Evolutionary conservation across 2,888 invertebrate genomes (phyloP).

Genomic region (Latheticus oryzae): DNA sequence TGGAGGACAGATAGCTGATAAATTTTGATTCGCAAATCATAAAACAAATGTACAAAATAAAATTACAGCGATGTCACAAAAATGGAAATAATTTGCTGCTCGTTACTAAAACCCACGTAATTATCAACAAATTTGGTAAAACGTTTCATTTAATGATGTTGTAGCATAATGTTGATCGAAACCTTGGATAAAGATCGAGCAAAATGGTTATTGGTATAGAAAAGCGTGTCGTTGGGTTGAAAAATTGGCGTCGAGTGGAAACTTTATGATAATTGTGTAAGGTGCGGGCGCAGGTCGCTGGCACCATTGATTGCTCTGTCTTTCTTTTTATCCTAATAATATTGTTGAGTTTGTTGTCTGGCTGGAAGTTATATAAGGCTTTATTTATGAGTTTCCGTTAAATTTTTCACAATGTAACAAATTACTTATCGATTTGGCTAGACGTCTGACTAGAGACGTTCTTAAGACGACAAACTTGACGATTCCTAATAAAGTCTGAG

Average conservation of each 20-base stretch:
- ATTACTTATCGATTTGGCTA: no score
- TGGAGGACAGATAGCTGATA: no score
- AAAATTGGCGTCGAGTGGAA: no score
- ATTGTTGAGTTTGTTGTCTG: no score
- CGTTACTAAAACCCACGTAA: slow-evolving; percentile 9
- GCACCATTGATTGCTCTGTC: not conserved
- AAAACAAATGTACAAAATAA: no score
- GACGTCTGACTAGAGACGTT: no score
- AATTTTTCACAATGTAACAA: no score
- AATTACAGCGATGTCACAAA: slow-evolving; percentile 1
- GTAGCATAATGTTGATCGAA: slow-evolving; percentile 10
- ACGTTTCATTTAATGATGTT: slow-evolving; percentile 12
- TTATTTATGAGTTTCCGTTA: no score
- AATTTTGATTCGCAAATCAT: not conserved
- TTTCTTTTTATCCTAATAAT: no score
- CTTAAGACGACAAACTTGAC: no score
- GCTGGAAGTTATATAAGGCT: no score
- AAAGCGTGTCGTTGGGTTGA: slow-evolving; percentile 10
- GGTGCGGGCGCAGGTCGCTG: slow-evolving; percentile 5
- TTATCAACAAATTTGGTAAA: slow-evolving; percentile 17
- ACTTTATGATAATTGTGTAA: not conserved
- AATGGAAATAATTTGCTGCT: slow-evolving; percentile 22
- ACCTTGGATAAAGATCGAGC: slow-evolving; percentile 18
- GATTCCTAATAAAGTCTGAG: slow-evolving; percentile 16
- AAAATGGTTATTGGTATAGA: slow-evolving; percentile 1